Evolutionary conservation across 1,140 invertebrate genomes (phyloP), one percentile per base, ranked within the genome.

Genomic region (Diorhabda elongata): DNA sequence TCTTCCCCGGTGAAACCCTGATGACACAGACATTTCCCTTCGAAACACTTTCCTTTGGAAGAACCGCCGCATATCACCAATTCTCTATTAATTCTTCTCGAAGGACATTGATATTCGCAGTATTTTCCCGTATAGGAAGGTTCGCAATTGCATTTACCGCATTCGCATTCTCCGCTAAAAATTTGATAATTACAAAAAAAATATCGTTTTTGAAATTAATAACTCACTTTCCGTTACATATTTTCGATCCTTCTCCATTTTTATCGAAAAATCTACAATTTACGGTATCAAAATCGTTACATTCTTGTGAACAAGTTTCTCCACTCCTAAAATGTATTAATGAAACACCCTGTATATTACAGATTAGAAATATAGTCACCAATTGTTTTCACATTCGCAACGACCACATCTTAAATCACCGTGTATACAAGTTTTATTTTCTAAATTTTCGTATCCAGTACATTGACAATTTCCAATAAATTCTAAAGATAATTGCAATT

Each of bases 301-400:
- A 78, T 45, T 64, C 64, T 42, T 74, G 69, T n/a, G 68, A 59
- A 59, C 77, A 78, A 26, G 6, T 56, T 11, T 59, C 6, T 42
- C 77, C 77, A 26, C 56, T 70, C 77, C 77, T 78, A 58, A 44
- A 74, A 74, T 67, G 44, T 44, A 42, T 5, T 44, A 5, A 57
- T 62, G 26, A 57, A 60, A 42, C 26, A 26, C 1, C 26, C 26
- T 26, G 26, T 26, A 26, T 26, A 26, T 26, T 26, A 26, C 26
- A 26, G 26, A 26, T 26, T 26, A 26, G 2, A 52, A 52, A 6
- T 71, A 44, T 4, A 59, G 61, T 80, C 76, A 86, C 87, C 87
- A 88, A 76, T 84, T 85, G 66, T 81, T 77, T 68, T 85, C 79
- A 68, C 87, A 89, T 44, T 79, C 75, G 68, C 87, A 88, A 66